These are phyloP conservation scores for Crocodylus rhombifer DNA, from an alignment of 2,797 vertebrate species.

Conservation along the genomic window DNA sequence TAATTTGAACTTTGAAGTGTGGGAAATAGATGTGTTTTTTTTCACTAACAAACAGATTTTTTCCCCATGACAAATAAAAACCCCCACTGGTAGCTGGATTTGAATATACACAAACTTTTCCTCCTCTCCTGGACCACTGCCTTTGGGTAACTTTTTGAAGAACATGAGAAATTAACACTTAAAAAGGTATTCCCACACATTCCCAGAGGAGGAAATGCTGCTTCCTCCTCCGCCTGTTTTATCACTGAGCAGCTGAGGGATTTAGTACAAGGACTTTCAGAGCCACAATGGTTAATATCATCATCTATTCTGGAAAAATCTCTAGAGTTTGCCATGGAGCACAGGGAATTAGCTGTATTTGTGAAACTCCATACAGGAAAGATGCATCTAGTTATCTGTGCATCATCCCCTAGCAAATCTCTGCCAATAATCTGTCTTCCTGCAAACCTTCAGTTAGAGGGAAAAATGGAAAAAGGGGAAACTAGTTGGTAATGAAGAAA, in stretches of 20 bases:
- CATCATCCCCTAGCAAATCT: neutral
- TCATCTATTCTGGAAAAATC: neutral
- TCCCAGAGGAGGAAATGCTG: slow-evolving; percentile 62
- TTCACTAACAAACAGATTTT: neutral
- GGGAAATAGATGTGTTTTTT: neutral
- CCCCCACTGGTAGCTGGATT: neutral
- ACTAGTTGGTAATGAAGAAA: neutral
- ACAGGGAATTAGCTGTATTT: neutral
- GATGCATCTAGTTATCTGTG: neutral
- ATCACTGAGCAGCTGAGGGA: slow-evolving; percentile 63
- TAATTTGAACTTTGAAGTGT: slow-evolving; percentile 58
- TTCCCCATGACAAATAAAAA: neutral
- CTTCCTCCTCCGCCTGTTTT: slow-evolving; percentile 68
- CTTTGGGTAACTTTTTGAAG: slow-evolving; percentile 71
- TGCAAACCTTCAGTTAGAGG: neutral
- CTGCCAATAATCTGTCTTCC: neutral
- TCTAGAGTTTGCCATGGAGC: neutral
- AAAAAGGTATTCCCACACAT: slow-evolving; percentile 74
- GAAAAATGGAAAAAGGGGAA: neutral
- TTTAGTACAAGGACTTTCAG: slow-evolving; percentile 56
- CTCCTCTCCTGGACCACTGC: slow-evolving; percentile 26
- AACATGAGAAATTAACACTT: slow-evolving; percentile 75
- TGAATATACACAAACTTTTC: slow-evolving; percentile 38
- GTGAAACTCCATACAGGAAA: neutral
- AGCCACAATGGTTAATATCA: slow-evolving; percentile 13